Conservation (phyloP, 2,113 vertebrate species). For the Delphinus delphis region DNA sequence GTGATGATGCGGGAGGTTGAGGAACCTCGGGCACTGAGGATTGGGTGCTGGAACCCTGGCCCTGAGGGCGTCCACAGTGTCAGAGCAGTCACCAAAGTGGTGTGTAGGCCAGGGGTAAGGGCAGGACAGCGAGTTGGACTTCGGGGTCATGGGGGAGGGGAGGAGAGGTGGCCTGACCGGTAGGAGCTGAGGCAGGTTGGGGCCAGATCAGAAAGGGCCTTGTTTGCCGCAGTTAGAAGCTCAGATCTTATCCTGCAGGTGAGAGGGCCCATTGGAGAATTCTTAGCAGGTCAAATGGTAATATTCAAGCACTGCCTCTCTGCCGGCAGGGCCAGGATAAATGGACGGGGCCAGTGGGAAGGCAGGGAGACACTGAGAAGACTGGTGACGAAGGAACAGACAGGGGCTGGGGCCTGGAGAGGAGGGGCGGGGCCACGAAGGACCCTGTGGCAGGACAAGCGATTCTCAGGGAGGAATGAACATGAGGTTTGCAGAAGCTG, state of each 20-base stretch:
- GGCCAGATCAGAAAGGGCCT: not conserved
- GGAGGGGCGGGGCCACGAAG: not conserved
- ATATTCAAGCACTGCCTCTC: not conserved
- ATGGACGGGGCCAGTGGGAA: not conserved
- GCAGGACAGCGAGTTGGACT: not conserved
- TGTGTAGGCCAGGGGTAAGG: not conserved
- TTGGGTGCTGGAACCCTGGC: not conserved
- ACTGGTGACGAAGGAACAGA: not conserved
- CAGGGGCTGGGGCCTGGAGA: not conserved
- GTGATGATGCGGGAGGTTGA: not conserved
- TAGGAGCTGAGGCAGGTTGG: not conserved
- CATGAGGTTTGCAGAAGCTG: not conserved
- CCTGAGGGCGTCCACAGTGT: not conserved
- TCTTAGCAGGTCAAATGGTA: not conserved
- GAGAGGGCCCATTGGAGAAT: not conserved
- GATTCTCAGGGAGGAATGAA: not conserved
- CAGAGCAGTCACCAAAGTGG: not conserved
- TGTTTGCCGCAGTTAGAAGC: not conserved
- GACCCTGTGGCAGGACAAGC: not conserved
- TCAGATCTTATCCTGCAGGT: not conserved
- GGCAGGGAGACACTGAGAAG: not conserved
- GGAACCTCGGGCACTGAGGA: not conserved
- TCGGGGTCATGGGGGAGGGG: fast-evolving
- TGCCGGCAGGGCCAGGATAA: not conserved
- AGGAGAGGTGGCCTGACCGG: not conserved